Evolutionary conservation across 2,888 invertebrate genomes (phyloP).

Genomic region (Synergus umbraculus): DNA sequence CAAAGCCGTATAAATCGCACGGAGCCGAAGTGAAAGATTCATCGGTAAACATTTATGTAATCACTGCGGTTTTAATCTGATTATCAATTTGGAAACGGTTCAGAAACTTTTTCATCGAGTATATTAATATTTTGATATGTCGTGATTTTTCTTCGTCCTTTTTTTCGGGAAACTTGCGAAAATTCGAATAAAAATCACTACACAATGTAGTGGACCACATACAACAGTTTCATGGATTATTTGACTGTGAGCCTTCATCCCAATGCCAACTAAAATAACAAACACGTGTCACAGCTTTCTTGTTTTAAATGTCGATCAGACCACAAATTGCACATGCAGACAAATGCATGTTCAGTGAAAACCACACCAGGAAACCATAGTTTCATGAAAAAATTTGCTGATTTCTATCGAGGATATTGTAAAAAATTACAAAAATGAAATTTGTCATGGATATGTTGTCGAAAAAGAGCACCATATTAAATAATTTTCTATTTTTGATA

Average conservation of each 20-base stretch:
- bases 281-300: background rate
- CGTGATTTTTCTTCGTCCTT: background rate
- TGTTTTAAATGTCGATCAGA: background rate
- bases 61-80: background rate
- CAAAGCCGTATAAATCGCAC: constrained; percentile 36
- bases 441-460: too few species aligned
- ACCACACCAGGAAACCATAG: too few species aligned
- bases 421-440: too few species aligned
- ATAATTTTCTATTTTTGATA: background rate
- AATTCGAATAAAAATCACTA: background rate
- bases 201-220: background rate
- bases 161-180: background rate
- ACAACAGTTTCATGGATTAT: background rate
- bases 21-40: background rate
- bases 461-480: background rate
- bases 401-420: too few species aligned
- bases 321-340: background rate
- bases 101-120: background rate
- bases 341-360: background rate
- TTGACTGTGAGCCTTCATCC: background rate
- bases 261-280: background rate
- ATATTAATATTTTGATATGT: background rate
- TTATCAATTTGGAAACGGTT: background rate
- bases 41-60: background rate
- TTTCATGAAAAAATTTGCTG: too few species aligned